Conservation (phyloP, 2,113 vertebrate genomes). For the Ascaphus truei region DNA sequence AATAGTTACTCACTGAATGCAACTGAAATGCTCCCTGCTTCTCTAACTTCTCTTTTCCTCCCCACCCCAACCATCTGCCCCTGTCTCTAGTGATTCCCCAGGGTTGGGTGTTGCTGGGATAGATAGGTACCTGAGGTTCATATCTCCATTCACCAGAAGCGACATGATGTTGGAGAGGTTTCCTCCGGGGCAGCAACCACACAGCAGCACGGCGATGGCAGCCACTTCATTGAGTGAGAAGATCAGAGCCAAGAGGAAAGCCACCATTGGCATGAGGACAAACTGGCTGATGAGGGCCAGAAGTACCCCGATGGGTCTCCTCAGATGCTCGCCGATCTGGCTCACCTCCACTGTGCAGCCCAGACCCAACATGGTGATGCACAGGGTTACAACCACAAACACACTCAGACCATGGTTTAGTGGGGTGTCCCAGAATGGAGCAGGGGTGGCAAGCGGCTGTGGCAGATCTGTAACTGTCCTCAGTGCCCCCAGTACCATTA, state of each 20-base stretch:
- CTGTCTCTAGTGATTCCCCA: neutral
- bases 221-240: slow-evolving; percentile 89
- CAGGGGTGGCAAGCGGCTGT: neutral
- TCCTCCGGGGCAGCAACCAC: slow-evolving; percentile 93
- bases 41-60: too few relatives aligned
- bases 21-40: too few relatives aligned
- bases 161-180: slow-evolving; percentile 94
- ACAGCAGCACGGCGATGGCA: slow-evolving; percentile 89
- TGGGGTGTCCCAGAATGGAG: slow-evolving; percentile 76
- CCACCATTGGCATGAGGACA: slow-evolving; percentile 87
- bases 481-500: neutral
- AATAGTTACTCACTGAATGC: too few relatives aligned
- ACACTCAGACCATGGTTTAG: slow-evolving; percentile 86
- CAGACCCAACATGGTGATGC: slow-evolving; percentile 91
- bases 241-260: slow-evolving; percentile 81
- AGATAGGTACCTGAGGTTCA: slow-evolving; percentile 88
- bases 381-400: slow-evolving; percentile 83
- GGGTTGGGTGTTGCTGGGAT: neutral
- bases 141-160: slow-evolving; percentile 89
- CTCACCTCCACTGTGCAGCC: slow-evolving; percentile 89
- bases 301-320: slow-evolving; percentile 80
- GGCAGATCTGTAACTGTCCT: neutral
- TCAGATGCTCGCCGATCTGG: slow-evolving; percentile 81
- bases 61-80: neutral
- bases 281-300: slow-evolving; percentile 90